Percentiles rank a stretch among this genome's conserved stretches.
These are phyloP conservation scores for Ladona fulva DNA, from an alignment of 1,140 invertebrate genomes.

Conservation along the genomic window DNA sequence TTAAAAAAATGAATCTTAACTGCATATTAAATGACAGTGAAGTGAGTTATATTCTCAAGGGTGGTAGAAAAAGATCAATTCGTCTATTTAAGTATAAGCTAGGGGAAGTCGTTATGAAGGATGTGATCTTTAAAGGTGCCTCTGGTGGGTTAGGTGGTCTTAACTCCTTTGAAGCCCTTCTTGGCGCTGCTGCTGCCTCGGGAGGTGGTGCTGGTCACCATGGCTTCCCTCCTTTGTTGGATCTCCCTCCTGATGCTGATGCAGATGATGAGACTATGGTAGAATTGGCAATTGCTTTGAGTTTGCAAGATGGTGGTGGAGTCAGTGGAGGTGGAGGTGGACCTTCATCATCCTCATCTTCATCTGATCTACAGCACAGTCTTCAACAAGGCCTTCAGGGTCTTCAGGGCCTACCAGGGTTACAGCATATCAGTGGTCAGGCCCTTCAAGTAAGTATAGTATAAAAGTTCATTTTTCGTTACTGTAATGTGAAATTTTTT, in stretches of 20 bases:
- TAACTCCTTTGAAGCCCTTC: constrained; percentile 59
- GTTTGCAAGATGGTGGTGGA: constrained; percentile 58
- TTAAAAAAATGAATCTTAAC: no score
- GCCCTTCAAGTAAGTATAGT: constrained; percentile 35
- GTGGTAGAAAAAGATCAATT: no score
- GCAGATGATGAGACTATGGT: constrained; percentile 95
- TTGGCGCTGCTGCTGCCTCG: constrained; percentile 37
- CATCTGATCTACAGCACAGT: constrained; percentile 34
- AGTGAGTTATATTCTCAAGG: no score
- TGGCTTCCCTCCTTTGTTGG: constrained; percentile 64
- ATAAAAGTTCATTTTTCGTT: no score
- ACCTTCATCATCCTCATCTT: constrained; percentile 1
- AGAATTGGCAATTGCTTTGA: constrained; percentile 88
- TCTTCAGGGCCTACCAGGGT: constrained; percentile 35
- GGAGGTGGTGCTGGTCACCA: constrained; percentile 32
- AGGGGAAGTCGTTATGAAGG: no score
- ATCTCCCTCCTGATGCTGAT: constrained; percentile 68
- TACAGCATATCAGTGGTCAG: constrained; percentile 38
- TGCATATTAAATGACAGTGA: no score
- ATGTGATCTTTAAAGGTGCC: not conserved
- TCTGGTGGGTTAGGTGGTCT: constrained; percentile 28
- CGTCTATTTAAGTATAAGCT: no score
- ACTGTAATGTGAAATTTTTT: no score
- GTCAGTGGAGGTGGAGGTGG: constrained; percentile 24
- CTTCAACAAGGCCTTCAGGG: constrained; percentile 40